These are phyloP conservation scores for Drosophila lacertosa DNA, from an alignment of 1,140 invertebrate genomes.

Conservation along the genomic window DNA sequence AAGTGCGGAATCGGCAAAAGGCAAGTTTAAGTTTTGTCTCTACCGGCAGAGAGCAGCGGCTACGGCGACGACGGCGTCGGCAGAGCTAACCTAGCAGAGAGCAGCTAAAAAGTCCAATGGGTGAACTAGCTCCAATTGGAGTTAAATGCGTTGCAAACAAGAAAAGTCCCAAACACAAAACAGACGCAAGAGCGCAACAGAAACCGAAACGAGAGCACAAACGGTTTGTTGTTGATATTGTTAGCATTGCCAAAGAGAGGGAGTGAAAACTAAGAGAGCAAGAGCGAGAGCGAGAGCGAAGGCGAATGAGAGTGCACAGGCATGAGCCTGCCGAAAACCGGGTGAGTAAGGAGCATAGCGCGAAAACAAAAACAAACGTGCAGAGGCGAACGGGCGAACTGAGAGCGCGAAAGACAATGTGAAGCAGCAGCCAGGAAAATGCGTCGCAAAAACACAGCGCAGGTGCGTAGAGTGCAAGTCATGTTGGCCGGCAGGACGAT, in stretches of 20 bases:
- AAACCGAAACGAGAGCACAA: background rate
- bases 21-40: background rate
- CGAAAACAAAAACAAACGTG: constrained; percentile 55
- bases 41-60: background rate
- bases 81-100: constrained; percentile 1
- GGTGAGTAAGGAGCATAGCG: constrained; percentile 44
- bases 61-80: background rate
- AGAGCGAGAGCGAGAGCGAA: constrained; percentile 5
- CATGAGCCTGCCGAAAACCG: constrained; percentile 42
- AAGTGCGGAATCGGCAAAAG: constrained; percentile 35
- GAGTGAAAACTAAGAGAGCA: background rate
- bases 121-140: constrained; percentile 25
- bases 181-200: background rate
- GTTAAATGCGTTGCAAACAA: constrained; percentile 28
- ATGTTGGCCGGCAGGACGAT: constrained; percentile 24
- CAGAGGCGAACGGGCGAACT: background rate
- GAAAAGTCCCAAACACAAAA: constrained; percentile 23
- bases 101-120: constrained; percentile 4
- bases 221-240: constrained; percentile 21
- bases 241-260: background rate
- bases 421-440: constrained; percentile 59
- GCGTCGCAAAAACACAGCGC: constrained; percentile 74
- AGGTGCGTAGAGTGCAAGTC: constrained; percentile 61
- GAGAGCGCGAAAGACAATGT: constrained; percentile 50
- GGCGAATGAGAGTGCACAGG: too few relatives aligned